Evolutionary conservation across 92 coral and sea anemone species (phyloP).

Genomic region (Palythoa caribaeorum): DNA sequence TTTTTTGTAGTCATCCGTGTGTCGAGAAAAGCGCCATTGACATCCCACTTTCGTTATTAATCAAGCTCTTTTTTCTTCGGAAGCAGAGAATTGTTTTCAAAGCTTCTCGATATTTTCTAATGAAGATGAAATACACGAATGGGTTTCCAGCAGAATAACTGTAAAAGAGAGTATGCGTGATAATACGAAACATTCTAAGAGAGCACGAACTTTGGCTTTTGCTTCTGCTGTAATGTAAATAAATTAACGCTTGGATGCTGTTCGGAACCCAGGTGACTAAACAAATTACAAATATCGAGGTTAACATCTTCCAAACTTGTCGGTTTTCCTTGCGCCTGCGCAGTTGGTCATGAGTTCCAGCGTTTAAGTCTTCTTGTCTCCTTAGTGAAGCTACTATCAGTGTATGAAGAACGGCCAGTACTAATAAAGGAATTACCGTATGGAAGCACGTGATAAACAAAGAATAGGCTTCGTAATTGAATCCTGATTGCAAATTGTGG

Average conservation of each 20-base stretch:
- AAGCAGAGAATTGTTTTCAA: background rate
- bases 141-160: slow-evolving; percentile 21
- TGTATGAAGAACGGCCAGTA: background rate
- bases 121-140: slow-evolving; percentile 22
- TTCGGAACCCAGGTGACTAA: slow-evolving; percentile 14
- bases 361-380: slow-evolving; percentile 14
- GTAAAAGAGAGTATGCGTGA: background rate
- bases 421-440: background rate
- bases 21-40: background rate
- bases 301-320: slow-evolving; percentile 38
- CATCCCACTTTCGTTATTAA: background rate
- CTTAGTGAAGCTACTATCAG: background rate
- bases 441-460: background rate
- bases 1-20: too few species aligned
- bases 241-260: background rate
- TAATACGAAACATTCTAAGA: slow-evolving; percentile 7
- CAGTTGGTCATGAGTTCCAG: background rate
- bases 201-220: background rate
- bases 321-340: slow-evolving; percentile 29
- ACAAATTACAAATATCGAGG: background rate
- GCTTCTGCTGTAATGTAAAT: background rate
- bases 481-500: background rate
- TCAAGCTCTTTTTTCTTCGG: background rate
- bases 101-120: slow-evolving; percentile 30
- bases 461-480: background rate